These are phyloP conservation scores for Oreochromis tanganicae DNA, from an alignment of 2,113 vertebrate species.

Conservation along the genomic window DNA sequence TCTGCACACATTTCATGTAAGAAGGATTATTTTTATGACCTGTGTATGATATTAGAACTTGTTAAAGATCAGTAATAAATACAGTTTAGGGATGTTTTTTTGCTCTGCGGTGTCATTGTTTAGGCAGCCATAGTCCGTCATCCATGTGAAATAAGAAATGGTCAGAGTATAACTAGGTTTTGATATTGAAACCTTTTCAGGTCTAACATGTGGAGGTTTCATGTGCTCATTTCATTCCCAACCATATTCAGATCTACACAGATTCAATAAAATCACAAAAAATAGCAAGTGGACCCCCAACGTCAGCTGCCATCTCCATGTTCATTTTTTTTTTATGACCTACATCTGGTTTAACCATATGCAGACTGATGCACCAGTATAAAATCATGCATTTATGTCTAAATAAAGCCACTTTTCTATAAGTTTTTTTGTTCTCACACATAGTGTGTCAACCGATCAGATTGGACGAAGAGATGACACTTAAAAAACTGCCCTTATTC, in stretches of 20 bases:
- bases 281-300: neutral
- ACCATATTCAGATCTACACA: neutral
- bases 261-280: neutral
- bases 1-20: neutral
- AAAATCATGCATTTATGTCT: neutral
- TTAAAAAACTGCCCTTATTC: neutral
- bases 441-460: neutral
- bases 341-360: neutral
- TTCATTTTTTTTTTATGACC: neutral
- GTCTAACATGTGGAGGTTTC: neutral
- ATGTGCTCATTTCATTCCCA: neutral
- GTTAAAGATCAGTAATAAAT: slow-evolving; percentile 45
- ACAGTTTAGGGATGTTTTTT: slow-evolving; percentile 6
- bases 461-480: neutral
- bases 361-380: neutral
- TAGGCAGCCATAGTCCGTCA: neutral
- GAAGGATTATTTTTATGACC: neutral
- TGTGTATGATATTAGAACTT: slow-evolving; percentile 4
- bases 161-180: neutral
- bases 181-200: neutral
- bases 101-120: neutral
- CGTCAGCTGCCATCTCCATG: no score
- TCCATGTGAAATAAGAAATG: neutral
- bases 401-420: neutral
- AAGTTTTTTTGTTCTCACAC: neutral